Percentiles rank a stretch among this genome's conserved stretches.
phyloP scores from a whole-genome alignment of 2,888 invertebrate genomes.

The Rotaria magnacalcarata region DNA sequence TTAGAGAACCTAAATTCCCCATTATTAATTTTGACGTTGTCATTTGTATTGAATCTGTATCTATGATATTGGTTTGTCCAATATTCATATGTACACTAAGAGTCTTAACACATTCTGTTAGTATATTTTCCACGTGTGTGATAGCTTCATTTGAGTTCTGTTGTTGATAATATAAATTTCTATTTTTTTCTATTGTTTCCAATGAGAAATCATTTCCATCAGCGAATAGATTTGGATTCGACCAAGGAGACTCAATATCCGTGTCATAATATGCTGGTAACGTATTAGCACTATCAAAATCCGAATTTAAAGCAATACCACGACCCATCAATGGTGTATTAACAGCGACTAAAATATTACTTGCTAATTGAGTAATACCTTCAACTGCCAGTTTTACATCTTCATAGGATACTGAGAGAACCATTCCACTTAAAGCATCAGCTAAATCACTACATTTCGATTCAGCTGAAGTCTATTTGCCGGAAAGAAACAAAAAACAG shows the following conservation, averaged over 20 bases:
- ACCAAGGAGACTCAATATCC: slow-evolving; percentile 42
- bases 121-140: not conserved
- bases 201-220: slow-evolving; percentile 19
- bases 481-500: not conserved
- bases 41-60: not conserved
- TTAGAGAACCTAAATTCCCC: not conserved
- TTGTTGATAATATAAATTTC: slow-evolving; percentile 26
- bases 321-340: slow-evolving; percentile 24
- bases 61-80: not conserved
- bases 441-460: not conserved
- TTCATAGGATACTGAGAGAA: not conserved
- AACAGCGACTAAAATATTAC: not conserved
- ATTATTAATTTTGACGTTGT: not conserved
- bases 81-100: not conserved
- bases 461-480: not conserved
- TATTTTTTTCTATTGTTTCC: slow-evolving; percentile 30
- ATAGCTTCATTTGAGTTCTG: not conserved
- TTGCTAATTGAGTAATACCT: not conserved
- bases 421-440: not conserved
- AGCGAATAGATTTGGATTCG: slow-evolving; percentile 39
- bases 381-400: not conserved
- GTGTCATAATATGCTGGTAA: slow-evolving; percentile 42
- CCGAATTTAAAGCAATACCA: slow-evolving; percentile 17
- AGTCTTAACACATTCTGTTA: not conserved
- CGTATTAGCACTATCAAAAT: slow-evolving; percentile 12